Evolutionary conservation across 2,797 vertebrate species (phyloP), one percentile per base, ranked within the genome.

Genomic region (Acipenser transmontanus): DNA sequence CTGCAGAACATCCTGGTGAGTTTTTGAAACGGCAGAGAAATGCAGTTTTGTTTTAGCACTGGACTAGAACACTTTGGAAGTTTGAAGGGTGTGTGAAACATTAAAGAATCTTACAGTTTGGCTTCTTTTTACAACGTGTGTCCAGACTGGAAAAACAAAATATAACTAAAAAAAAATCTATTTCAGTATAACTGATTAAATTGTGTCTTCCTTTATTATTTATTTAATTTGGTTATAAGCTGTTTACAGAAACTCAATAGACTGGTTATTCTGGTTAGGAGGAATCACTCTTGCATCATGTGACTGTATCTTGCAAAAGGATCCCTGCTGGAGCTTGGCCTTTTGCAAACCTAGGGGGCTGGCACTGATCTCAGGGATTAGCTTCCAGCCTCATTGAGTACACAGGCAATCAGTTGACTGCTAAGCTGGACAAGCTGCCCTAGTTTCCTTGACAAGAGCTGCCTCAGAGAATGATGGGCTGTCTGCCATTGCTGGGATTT

Each of bases 251-350:
- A 86, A 88, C 88, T 82, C 81, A 84, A 88, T 84, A 84, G 88
- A 87, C 88, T 88, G 85, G 87, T 89, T 90, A 76, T 87, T 90
- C 87, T 90, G 84, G 82, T 89, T 82, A 77, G 80, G 83, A 87
- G 34, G 87, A 88, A 77, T 84, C 84, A 81, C 77, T 75, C 81
- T 88, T 85, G 85, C 86, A 87, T 85, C 88, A 87, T 84, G 87
- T 85, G 85, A 86, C 87, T 59, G 52, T 52, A 56, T 83, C 82
- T 88, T 85, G 84, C 85, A 87, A 87, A 87, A 78, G 73, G 78
- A 87, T 81, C 78, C 80, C 76, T 81, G 72, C 80, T 87, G 81
- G 80, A 90, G 88, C 80, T 81, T 81, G 81, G 87, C 86, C 84
- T 89, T 80, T 61, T 79, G 80, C 61, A 86, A 88, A 82, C 88